Conservation (phyloP, 2,797 vertebrate species). For the Australoheros facetus region DNA sequence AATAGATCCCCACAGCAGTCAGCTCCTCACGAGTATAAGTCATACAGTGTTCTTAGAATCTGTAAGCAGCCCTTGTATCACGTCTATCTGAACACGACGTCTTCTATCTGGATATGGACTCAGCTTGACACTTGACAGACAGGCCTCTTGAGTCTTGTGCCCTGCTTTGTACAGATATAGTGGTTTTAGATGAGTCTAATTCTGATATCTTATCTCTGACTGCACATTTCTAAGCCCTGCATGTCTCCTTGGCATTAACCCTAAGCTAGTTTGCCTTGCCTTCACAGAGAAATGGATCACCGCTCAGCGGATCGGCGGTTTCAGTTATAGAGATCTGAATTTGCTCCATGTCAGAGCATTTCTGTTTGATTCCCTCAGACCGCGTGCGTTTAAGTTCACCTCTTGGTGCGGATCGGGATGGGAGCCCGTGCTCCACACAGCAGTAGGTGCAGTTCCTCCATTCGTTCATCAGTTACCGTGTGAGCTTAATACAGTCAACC, state of each 20-base stretch:
- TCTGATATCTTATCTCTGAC: not conserved
- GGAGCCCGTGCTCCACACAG: slow-evolving; percentile 28
- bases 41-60: not conserved
- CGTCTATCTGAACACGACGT: not conserved
- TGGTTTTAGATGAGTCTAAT: not conserved
- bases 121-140: not conserved
- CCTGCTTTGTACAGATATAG: not conserved
- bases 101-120: not conserved
- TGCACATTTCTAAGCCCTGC: not conserved
- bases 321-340: slow-evolving; percentile 30
- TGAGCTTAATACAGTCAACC: slow-evolving; percentile 46
- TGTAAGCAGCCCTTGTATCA: not conserved
- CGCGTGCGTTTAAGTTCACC: slow-evolving; percentile 30
- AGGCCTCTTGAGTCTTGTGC: not conserved
- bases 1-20: not conserved
- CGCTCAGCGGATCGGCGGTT: slow-evolving; percentile 17
- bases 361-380: slow-evolving; percentile 24
- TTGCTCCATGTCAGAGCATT: slow-evolving; percentile 7
- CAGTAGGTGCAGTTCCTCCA: slow-evolving; percentile 30
- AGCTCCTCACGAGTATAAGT: not conserved
- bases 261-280: slow-evolving; percentile 7
- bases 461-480: slow-evolving; percentile 36
- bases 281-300: not conserved
- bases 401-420: slow-evolving; percentile 31
- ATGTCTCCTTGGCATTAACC: not conserved